These are phyloP conservation scores for Gandaritis pyraliata DNA, from an alignment of 2,888 invertebrate genomes.

Conservation along the genomic window DNA sequence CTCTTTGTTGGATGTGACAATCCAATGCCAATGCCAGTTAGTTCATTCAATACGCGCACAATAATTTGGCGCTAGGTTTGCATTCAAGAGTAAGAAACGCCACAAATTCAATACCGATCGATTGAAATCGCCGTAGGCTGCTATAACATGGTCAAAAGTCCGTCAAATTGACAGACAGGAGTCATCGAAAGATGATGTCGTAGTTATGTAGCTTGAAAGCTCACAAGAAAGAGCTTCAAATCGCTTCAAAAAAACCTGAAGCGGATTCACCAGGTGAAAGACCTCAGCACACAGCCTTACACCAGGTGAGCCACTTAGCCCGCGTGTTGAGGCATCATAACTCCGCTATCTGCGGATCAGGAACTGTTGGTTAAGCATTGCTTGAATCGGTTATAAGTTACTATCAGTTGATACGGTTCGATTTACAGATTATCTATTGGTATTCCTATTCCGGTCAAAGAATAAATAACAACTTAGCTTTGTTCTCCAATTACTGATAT, in stretches of 20 bases:
- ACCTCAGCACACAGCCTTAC: conserved; percentile 13
- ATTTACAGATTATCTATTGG: conserved; percentile 21
- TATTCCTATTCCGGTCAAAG: background rate
- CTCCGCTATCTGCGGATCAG: conserved; percentile 24
- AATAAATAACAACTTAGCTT: no score
- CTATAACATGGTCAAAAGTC: no score
- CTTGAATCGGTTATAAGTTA: conserved; percentile 18
- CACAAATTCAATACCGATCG: no score
- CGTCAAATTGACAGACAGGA: no score
- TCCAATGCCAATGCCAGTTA: no score
- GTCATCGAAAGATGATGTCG: background rate
- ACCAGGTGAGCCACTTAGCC: conserved; percentile 20
- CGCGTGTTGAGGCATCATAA: conserved; percentile 32
- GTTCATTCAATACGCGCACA: no score
- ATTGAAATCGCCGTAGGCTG: no score
- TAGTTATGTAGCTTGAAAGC: background rate
- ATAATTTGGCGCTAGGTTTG: no score
- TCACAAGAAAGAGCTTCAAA: background rate
- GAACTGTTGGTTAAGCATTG: conserved; percentile 9
- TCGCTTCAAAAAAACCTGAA: conserved; percentile 14
- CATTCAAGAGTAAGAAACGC: no score
- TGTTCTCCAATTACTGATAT: no score
- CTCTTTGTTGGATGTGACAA: no score
- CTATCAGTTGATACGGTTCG: conserved; percentile 18
- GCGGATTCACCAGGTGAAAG: no score